Percentiles rank a stretch among this genome's conserved stretches.
Evolutionary conservation across 2,888 invertebrate genomes (phyloP).

Genomic region (Drosophila colorata): DNA sequence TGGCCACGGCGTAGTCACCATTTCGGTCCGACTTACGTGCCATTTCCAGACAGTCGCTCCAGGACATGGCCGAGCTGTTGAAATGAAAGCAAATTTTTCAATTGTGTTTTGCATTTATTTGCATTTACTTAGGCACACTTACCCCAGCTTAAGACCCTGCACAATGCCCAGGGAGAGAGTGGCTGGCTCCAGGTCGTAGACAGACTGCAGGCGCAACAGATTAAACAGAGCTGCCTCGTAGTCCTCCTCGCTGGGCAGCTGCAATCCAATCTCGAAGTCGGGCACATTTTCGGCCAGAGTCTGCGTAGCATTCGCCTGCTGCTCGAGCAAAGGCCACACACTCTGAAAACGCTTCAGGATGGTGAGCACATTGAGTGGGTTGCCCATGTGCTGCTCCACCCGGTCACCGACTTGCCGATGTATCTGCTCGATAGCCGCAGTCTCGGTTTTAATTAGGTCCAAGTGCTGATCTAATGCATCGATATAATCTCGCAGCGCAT

Average conservation of each 20-base stretch:
- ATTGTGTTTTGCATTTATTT: constrained; percentile 34
- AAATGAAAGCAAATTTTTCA: constrained; percentile 19
- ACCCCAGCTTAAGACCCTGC: constrained; percentile 82
- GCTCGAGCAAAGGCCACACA: constrained; percentile 90
- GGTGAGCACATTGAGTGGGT: constrained; percentile 97
- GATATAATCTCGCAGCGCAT: constrained; percentile 72
- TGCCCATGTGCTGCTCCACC: constrained; percentile 86
- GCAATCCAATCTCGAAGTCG: constrained; percentile 32
- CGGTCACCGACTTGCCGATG: constrained; percentile 62
- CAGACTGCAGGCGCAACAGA: constrained; percentile 87
- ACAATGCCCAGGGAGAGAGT: constrained; percentile 87
- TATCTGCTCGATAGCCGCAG: constrained; percentile 60
- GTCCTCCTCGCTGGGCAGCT: constrained; percentile 76
- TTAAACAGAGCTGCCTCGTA: constrained; percentile 72
- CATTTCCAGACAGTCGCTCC: constrained; percentile 82
- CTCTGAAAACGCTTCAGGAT: constrained; percentile 95
- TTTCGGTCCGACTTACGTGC: constrained; percentile 72
- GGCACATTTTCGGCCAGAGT: constrained; percentile 27
- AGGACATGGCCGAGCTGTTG: constrained; percentile 78
- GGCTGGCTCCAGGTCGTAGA: constrained; percentile 88
- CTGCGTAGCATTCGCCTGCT: constrained; percentile 83
- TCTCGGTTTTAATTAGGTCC: constrained; percentile 64
- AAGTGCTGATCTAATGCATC: constrained; percentile 67
- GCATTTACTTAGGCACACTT: constrained; percentile 20
- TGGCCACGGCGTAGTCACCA: constrained; percentile 74